Conservation (phyloP, 2,797 vertebrate genomes). For the Sebastes vulpes region DNA sequence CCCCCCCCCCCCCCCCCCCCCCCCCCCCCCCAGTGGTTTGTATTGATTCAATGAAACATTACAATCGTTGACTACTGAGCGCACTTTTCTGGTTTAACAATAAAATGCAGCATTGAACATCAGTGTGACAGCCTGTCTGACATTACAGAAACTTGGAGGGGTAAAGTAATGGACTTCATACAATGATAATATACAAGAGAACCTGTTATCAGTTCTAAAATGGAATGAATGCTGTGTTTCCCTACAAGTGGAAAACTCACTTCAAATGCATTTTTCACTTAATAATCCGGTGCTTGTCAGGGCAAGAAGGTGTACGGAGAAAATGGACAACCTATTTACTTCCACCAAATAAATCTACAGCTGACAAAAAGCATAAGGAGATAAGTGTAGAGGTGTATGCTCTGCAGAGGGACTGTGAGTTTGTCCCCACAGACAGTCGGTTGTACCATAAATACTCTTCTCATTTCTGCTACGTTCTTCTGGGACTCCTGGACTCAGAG, state of each 20-base stretch:
- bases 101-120: no score
- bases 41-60: no score
- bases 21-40: no score
- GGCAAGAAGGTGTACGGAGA: background rate
- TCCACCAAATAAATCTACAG: background rate
- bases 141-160: no score
- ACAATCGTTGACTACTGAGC: no score
- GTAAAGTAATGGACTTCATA: no score
- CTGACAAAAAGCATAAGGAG: background rate
- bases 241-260: background rate
- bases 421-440: background rate
- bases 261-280: background rate
- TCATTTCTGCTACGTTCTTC: background rate
- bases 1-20: no score
- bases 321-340: background rate
- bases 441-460: background rate
- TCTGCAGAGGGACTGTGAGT: background rate
- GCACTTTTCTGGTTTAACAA: no score
- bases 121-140: no score
- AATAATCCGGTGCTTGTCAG: background rate
- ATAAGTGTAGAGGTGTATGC: background rate
- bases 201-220: background rate
- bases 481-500: constrained; percentile 2
- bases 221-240: background rate
- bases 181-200: background rate